These are phyloP conservation scores for Callopanchax toddi DNA, from an alignment of 2,113 vertebrate species.

Conservation along the genomic window DNA sequence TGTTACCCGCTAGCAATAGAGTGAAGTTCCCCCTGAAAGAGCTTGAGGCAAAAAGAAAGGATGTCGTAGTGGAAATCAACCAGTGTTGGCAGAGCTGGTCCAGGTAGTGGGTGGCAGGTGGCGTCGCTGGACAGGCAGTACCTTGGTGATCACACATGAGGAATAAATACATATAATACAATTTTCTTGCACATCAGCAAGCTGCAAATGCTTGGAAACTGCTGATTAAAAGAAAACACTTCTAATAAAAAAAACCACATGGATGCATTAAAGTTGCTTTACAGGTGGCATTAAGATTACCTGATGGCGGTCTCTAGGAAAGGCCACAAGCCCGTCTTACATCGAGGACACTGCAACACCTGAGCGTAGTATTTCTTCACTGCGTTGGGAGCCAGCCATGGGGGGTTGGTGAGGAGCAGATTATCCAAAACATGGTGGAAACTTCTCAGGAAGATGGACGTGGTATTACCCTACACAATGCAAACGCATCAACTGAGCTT, in stretches of 20 bases:
- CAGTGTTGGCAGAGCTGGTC: conserved; percentile 76
- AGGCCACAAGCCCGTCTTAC: conserved; percentile 86
- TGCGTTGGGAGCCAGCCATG: conserved; percentile 82
- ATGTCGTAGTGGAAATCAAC: conserved; percentile 81
- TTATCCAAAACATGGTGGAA: conserved; percentile 81
- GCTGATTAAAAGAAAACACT: no score
- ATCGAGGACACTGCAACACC: conserved; percentile 91
- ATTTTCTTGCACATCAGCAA: neutral
- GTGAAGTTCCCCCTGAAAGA: conserved; percentile 88
- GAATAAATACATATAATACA: neutral
- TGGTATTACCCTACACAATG: conserved; percentile 81
- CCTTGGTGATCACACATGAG: conserved; percentile 51
- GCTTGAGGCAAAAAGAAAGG: conserved; percentile 84
- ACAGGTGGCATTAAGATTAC: conserved; percentile 76
- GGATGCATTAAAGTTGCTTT: no score
- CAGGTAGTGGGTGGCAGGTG: conserved; percentile 84
- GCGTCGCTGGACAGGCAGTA: conserved; percentile 69
- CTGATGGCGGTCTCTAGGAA: conserved; percentile 86
- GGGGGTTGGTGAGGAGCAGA: conserved; percentile 85
- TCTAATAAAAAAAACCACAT: no score
- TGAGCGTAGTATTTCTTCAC: conserved; percentile 84
- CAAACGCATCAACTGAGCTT: conserved; percentile 34
- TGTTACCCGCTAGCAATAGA: conserved; percentile 82
- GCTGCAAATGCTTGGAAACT: no score
- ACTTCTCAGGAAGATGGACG: conserved; percentile 74